phyloP scores from a whole-genome alignment of 2,113 vertebrate species.

The Tyrannus savana region DNA sequence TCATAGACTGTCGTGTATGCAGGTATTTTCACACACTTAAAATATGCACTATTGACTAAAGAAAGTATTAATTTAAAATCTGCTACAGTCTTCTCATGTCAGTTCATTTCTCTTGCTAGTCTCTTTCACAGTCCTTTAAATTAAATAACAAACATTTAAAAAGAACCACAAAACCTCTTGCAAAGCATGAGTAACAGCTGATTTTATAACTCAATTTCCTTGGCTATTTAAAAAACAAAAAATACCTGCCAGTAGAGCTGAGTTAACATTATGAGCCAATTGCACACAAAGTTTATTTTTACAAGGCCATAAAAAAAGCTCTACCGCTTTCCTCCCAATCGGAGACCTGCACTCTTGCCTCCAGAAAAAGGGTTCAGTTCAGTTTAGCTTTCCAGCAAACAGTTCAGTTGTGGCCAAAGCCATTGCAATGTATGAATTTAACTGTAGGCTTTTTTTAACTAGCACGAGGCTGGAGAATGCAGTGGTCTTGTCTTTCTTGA shows the following conservation, averaged over 20 bases:
- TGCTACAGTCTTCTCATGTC: not conserved
- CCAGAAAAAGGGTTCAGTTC: not conserved
- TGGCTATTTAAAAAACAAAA: not conserved
- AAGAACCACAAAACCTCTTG: not conserved
- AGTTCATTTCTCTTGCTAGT: not conserved
- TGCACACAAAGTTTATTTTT: constrained; percentile 9
- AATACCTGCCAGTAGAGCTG: not conserved
- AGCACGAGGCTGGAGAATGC: not conserved
- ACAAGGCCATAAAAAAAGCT: not conserved
- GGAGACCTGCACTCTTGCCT: not conserved
- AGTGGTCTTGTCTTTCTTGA: not conserved
- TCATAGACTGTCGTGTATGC: not conserved
- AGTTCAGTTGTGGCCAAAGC: not conserved
- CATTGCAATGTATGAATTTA: not conserved
- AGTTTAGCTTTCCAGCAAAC: not conserved
- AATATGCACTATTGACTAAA: not conserved
- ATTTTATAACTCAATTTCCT: constrained; percentile 16
- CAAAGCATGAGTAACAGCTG: constrained; percentile 17
- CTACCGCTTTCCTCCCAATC: not conserved
- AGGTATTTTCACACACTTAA: constrained; percentile 40
- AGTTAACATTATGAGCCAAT: constrained; percentile 4
- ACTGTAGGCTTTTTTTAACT: not conserved
- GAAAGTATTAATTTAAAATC: constrained; percentile 16
- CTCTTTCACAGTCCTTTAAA: constrained; percentile 28
- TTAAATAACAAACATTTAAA: not conserved